Percentiles rank a stretch among this genome's conserved stretches.
Conservation (phyloP, 2,888 invertebrate genomes). For the Nemurella pictetii region DNA sequence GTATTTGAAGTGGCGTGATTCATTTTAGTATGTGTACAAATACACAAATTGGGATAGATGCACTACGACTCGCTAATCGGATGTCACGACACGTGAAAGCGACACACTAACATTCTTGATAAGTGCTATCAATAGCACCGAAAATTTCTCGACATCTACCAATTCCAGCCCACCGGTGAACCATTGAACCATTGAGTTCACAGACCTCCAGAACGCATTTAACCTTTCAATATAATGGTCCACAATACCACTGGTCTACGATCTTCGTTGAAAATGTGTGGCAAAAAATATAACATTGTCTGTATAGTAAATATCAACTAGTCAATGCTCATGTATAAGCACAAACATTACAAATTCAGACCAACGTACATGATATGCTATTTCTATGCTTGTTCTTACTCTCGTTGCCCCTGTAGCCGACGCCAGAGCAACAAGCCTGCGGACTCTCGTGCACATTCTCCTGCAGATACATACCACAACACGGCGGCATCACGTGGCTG, state of each 20-base stretch:
- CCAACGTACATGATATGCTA: slow-evolving; percentile 30
- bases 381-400: slow-evolving; percentile 33
- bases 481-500: slow-evolving; percentile 12
- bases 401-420: not conserved
- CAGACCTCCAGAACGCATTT: not conserved
- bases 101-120: no score
- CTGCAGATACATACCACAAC: not conserved
- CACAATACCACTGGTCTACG: not conserved
- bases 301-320: not conserved
- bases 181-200: no score
- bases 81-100: no score
- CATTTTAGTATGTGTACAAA: no score
- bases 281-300: not conserved
- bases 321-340: not conserved
- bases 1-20: no score
- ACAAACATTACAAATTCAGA: slow-evolving; percentile 20
- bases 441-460: slow-evolving; percentile 20
- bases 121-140: no score
- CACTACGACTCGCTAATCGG: no score
- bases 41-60: no score
- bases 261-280: not conserved
- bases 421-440: slow-evolving; percentile 21
- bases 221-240: not conserved
- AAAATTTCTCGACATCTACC: no score
- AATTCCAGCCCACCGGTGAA: no score